Base-by-base conservation (phyloP, 2,113 vertebrate species). In the Sorex fumeus region DNA sequence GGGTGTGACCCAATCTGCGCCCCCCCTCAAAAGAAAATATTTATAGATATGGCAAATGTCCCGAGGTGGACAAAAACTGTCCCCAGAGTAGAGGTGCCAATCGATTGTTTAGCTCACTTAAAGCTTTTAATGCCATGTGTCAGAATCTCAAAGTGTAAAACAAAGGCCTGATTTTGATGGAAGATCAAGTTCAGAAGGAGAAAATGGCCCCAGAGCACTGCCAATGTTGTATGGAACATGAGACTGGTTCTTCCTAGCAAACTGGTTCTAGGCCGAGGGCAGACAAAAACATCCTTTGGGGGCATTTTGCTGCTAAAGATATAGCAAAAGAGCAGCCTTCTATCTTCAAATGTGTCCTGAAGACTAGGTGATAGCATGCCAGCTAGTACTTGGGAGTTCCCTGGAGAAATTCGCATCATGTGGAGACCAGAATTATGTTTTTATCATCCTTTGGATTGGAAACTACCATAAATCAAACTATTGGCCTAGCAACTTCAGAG, bases 111-210 rank as follows among this genome's bases (percentile, higher is more conserved):
- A 78, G 62, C 53, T 27, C 9, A 57, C 50, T 75, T 34, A 80
- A 89, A 94, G 45, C 27, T 60, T 57, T 84, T 62, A 40, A 82
- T 76, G 76, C 21, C 34, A 23, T 0, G 3, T 12, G 8, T 74
- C 23, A 40, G 2, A 1, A 1, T 87, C 71, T 81, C 88, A 83
- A 62, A 70, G 18, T 82, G 72, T 34, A 82, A 75, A 84, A 9
- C 1, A 64, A n/a, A 32, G 47, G 9, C 43, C 70, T 72, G 34
- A 43, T 36, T 94, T 83, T 84, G 76, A 76, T 36, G 53, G 50
- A 84, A 74, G 80, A 53, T 87, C 87, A 57, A 34, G 34, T 82
- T 34, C 34, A 70, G 72, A 72, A 71, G 16, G 50, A 72, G 69
- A 67, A 81, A 71, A 50, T 4, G 10, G 16, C 8, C 16, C 36